Conservation (phyloP, 2,797 vertebrate genomes). For the Gila robusta region DNA sequence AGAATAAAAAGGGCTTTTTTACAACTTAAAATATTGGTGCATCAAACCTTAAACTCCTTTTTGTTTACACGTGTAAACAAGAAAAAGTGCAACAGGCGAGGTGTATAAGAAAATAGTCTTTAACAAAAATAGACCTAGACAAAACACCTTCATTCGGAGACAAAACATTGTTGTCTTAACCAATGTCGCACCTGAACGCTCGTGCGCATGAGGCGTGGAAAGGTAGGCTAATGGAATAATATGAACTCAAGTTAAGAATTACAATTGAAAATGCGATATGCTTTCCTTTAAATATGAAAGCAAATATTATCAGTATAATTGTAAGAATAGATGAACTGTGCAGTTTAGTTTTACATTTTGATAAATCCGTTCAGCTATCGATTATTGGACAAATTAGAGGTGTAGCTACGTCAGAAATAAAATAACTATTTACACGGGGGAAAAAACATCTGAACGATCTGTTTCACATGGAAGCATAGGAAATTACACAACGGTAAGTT, state of each 20-base stretch:
- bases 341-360: not conserved
- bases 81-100: slow-evolving; percentile 20
- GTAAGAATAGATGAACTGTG: not conserved
- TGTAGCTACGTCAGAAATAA: not conserved
- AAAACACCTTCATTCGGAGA: not conserved
- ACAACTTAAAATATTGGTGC: not conserved
- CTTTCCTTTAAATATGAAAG: not conserved
- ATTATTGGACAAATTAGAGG: not conserved
- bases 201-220: not conserved
- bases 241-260: not conserved
- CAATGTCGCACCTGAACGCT: slow-evolving; percentile 1
- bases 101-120: not conserved
- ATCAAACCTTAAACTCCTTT: not conserved
- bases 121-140: not conserved
- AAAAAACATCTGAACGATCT: not conserved
- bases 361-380: not conserved
- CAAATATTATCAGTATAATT: not conserved
- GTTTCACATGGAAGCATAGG: no score
- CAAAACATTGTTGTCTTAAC: not conserved
- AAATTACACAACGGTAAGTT: not conserved
- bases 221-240: not conserved
- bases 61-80: not conserved
- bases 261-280: not conserved
- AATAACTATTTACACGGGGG: not conserved
- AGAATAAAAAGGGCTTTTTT: not conserved